Evolutionary conservation across 2,888 invertebrate species (phyloP).

Genomic region (Philereme vetulata): DNA sequence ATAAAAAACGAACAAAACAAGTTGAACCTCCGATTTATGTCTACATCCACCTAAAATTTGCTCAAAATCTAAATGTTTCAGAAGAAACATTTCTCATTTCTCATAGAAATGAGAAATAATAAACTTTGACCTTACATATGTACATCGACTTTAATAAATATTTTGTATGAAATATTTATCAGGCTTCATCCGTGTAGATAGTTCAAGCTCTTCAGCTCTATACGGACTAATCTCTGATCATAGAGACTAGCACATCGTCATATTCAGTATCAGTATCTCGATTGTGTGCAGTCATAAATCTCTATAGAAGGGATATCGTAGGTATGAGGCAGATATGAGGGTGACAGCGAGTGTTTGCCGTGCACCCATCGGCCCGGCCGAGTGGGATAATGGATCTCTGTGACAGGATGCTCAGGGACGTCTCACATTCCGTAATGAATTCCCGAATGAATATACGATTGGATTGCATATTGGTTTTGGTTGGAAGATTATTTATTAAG

Average conservation of each 20-base stretch:
- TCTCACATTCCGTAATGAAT: slow-evolving; percentile 63
- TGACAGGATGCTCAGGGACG: slow-evolving; percentile 45
- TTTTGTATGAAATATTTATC: too few relatives aligned
- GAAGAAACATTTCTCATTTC: too few relatives aligned
- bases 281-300: slow-evolving; percentile 5
- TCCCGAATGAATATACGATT: slow-evolving; percentile 55
- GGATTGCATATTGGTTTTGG: slow-evolving; percentile 47
- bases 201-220: slow-evolving; percentile 1
- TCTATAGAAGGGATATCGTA: slow-evolving; percentile 19
- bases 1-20: too few relatives aligned
- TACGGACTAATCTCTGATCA: slow-evolving; percentile 20
- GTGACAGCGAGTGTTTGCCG: slow-evolving; percentile 70
- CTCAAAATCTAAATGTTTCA: too few relatives aligned
- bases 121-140: too few relatives aligned
- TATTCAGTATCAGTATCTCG: slow-evolving; percentile 1
- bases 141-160: too few relatives aligned
- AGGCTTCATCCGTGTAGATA: too few relatives aligned
- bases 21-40: too few relatives aligned
- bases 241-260: slow-evolving; percentile 15
- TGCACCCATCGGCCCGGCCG: slow-evolving; percentile 60
- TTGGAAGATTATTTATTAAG: slow-evolving; percentile 27
- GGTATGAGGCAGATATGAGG: slow-evolving; percentile 35
- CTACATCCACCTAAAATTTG: too few relatives aligned
- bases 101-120: too few relatives aligned
- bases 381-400: slow-evolving; percentile 70